Evolutionary conservation across 2,113 vertebrate species (phyloP).

Genomic region (Aldabrachelys gigantea): DNA sequence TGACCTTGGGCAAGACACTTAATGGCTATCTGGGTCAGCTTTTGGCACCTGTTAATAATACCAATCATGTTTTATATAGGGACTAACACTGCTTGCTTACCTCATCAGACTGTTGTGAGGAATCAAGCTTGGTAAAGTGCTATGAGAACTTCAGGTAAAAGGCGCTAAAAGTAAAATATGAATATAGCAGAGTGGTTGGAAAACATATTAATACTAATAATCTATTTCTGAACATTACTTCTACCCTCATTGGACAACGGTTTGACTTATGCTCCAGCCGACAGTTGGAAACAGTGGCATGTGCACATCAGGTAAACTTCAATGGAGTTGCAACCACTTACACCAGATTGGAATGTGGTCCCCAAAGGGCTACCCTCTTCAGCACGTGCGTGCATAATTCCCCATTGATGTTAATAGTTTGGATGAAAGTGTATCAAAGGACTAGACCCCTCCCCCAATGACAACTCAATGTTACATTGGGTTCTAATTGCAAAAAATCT

Average conservation of each 20-base stretch:
- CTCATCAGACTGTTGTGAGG: background rate
- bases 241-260: background rate
- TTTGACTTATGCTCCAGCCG: rapidly evolving
- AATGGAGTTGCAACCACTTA: background rate
- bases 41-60: rapidly evolving
- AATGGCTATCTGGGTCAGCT: background rate
- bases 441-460: background rate
- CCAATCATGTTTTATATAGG: background rate
- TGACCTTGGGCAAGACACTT: background rate
- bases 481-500: background rate
- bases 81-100: background rate
- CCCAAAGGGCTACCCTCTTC: background rate
- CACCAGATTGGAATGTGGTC: background rate
- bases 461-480: rapidly evolving
- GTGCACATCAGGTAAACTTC: rapidly evolving
- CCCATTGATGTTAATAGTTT: rapidly evolving
- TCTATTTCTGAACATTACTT: background rate
- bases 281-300: rapidly evolving
- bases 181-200: background rate
- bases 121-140: rapidly evolving
- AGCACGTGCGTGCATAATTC: background rate
- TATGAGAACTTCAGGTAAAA: background rate
- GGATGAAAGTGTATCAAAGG: background rate
- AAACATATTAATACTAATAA: background rate
- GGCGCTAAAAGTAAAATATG: background rate